Evolutionary conservation across 2,797 vertebrate species (phyloP).

Genomic region (Decapterus maruadsi): DNA sequence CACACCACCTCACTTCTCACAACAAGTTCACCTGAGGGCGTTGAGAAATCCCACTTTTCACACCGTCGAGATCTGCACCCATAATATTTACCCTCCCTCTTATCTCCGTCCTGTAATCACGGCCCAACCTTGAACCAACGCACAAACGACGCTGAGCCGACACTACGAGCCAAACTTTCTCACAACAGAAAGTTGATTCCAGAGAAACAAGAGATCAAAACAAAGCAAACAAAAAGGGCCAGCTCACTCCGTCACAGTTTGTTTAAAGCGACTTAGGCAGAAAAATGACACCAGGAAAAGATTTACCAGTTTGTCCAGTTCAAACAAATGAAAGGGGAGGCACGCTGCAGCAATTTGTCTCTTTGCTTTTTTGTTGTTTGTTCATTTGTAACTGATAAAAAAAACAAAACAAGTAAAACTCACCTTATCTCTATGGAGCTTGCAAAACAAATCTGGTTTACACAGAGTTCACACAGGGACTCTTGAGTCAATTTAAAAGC

Average conservation of each 20-base stretch:
- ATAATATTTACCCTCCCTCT: constrained; percentile 55
- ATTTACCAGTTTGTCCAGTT: constrained; percentile 43
- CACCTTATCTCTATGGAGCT: neutral
- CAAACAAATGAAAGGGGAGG: neutral
- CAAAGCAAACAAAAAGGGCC: constrained; percentile 25
- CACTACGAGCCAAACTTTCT: constrained; percentile 9
- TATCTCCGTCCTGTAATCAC: constrained; percentile 15
- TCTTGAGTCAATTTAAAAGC: neutral
- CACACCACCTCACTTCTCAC: constrained; percentile 1
- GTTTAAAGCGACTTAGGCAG: constrained; percentile 6
- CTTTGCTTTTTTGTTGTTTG: constrained; percentile 1
- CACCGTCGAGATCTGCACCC: constrained; percentile 21
- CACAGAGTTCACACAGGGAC: neutral
- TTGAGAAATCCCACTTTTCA: neutral
- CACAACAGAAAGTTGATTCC: constrained; percentile 27
- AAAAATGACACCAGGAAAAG: constrained; percentile 7
- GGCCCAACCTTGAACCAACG: constrained; percentile 48
- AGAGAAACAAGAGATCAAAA: constrained; percentile 19
- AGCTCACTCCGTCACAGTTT: neutral
- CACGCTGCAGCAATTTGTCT: neutral
- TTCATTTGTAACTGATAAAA: neutral
- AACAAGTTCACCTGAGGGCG: constrained; percentile 1
- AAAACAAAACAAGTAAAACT: neutral
- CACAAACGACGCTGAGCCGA: constrained; percentile 13
- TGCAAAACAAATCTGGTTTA: constrained; percentile 17